Percentiles rank a stretch among this genome's conserved stretches.
These are phyloP conservation scores for Linnaemya tessellans DNA, from an alignment of 2,888 invertebrate species.

Conservation along the genomic window DNA sequence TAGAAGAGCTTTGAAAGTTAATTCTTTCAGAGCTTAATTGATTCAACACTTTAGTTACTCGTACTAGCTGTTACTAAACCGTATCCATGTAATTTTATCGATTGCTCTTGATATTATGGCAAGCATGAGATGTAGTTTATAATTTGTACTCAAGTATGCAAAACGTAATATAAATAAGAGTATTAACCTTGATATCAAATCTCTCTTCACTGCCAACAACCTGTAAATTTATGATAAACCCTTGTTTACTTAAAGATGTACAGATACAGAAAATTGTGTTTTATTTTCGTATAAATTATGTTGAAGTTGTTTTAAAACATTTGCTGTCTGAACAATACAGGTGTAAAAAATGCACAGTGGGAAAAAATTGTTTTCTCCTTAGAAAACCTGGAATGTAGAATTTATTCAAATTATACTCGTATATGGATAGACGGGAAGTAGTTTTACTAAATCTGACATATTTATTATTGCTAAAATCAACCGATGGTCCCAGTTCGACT, in stretches of 20 bases:
- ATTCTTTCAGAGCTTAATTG: not conserved
- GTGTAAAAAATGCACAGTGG: not conserved
- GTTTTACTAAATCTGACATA: too few species aligned
- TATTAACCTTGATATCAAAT: not conserved
- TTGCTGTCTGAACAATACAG: not conserved
- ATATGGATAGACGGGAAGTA: too few species aligned
- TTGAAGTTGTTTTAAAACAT: not conserved
- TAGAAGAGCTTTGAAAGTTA: not conserved
- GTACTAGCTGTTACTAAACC: not conserved
- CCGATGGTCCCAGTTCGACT: too few species aligned
- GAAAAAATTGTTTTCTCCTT: too few species aligned
- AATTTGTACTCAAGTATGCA: not conserved
- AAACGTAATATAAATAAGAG: not conserved
- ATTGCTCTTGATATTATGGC: not conserved
- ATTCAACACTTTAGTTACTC: not conserved
- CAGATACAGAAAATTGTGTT: not conserved
- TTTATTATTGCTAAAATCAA: too few species aligned
- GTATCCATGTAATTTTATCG: not conserved
- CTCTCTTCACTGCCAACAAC: not conserved
- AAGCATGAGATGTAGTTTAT: not conserved
- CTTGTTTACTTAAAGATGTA: not conserved
- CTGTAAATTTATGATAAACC: not conserved
- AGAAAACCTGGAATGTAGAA: too few species aligned
- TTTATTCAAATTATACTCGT: too few species aligned
- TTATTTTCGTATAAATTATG: slow-evolving; percentile 12